phyloP scores from a whole-genome alignment of 2,113 vertebrate genomes.

The Glaucomys volans region DNA sequence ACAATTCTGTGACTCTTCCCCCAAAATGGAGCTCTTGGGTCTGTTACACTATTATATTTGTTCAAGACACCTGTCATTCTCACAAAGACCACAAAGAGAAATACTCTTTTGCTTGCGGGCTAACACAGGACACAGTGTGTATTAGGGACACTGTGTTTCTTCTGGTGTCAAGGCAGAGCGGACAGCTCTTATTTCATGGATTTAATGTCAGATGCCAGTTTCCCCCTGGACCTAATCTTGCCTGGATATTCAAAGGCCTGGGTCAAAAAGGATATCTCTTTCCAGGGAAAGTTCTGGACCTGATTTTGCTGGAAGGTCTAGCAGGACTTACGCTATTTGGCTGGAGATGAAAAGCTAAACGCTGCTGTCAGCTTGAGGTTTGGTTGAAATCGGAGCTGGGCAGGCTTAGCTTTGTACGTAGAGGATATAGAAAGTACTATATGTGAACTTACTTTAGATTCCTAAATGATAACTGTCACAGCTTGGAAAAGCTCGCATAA shows the following conservation, averaged over 20 bases:
- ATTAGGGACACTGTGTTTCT: neutral
- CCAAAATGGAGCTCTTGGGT: too few species aligned
- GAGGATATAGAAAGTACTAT: neutral
- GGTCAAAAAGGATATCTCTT: neutral
- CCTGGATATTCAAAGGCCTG: neutral
- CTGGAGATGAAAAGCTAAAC: slow-evolving; percentile 27
- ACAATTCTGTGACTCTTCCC: neutral
- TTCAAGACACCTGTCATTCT: neutral
- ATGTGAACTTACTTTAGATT: neutral
- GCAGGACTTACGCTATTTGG: neutral
- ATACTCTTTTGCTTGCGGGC: neutral
- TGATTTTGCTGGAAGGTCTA: neutral
- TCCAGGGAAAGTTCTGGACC: neutral
- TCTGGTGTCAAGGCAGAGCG: too few species aligned
- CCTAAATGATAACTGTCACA: slow-evolving; percentile 37
- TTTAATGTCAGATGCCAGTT: neutral
- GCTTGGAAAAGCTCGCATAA: neutral
- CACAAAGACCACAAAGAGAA: neutral
- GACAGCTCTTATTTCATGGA: neutral
- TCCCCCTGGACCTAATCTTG: neutral
- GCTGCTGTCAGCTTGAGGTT: slow-evolving; percentile 5
- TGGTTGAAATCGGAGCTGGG: neutral
- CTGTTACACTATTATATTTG: neutral
- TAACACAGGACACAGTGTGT: neutral
- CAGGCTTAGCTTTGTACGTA: neutral